A percentile compares a stretch with the other conserved stretches of the same genome.
Evolutionary conservation across 1,140 invertebrate genomes (phyloP).

Genomic region (Lordiphosa collinella): DNA sequence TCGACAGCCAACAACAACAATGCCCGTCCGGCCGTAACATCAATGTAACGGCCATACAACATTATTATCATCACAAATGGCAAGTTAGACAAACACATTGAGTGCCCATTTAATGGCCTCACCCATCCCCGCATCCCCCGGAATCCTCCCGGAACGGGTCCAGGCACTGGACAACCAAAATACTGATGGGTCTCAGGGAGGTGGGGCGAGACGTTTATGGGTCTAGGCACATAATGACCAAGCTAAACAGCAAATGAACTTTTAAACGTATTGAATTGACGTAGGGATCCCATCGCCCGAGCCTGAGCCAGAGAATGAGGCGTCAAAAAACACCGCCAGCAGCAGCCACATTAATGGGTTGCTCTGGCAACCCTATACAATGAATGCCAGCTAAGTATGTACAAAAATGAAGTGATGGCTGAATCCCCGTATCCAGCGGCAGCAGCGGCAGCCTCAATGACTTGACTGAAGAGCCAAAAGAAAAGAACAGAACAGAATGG

Average conservation of each 20-base stretch:
- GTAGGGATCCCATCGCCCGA: slow-evolving; percentile 17
- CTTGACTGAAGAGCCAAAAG: slow-evolving; percentile 2
- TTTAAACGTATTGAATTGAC: slow-evolving; percentile 75
- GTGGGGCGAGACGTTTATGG: slow-evolving; percentile 44
- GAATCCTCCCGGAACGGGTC: neutral
- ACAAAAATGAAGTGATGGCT: too few species aligned
- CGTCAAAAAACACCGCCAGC: slow-evolving; percentile 39
- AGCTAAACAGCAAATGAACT: slow-evolving; percentile 76
- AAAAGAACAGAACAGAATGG: neutral
- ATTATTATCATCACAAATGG: slow-evolving; percentile 77
- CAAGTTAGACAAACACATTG: slow-evolving; percentile 77
- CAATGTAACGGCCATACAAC: slow-evolving; percentile 75
- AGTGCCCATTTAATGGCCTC: slow-evolving; percentile 71
- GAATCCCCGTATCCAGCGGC: neutral
- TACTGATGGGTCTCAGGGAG: too few species aligned
- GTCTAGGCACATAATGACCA: slow-evolving; percentile 69
- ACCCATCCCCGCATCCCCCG: neutral
- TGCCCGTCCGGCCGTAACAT: slow-evolving; percentile 44
- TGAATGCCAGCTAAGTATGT: too few species aligned
- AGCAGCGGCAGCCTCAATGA: neutral
- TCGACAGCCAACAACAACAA: slow-evolving; percentile 41
- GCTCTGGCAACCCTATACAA: neutral
- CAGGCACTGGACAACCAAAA: neutral
- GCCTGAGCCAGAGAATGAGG: slow-evolving; percentile 18
- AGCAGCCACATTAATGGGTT: slow-evolving; percentile 5